These are phyloP conservation scores for Pao palembangensis DNA, from an alignment of 2,113 vertebrate species.

Conservation along the genomic window DNA sequence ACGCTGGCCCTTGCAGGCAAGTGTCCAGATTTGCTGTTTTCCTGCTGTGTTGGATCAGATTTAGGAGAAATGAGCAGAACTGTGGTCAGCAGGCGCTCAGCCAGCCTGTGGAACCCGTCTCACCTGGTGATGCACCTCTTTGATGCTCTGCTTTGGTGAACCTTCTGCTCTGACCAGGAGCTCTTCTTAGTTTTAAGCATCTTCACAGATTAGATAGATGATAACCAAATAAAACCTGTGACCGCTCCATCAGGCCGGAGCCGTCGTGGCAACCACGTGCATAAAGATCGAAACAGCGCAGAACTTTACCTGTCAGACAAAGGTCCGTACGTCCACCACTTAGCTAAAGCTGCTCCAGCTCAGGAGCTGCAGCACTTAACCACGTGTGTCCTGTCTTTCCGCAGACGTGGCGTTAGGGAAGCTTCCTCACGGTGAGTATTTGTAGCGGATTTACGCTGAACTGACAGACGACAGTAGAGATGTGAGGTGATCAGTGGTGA, in stretches of 20 bases:
- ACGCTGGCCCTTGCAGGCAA: constrained; percentile 89
- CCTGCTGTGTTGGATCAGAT: neutral
- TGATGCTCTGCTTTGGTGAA: too few relatives aligned
- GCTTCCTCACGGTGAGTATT: constrained; percentile 83
- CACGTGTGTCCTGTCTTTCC: constrained; percentile 65
- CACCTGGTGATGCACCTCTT: too few relatives aligned
- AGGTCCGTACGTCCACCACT: constrained; percentile 72
- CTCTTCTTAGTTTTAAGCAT: neutral
- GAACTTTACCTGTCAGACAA: constrained; percentile 87
- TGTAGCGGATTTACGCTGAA: neutral
- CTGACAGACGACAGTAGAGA: neutral
- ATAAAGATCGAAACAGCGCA: constrained; percentile 88
- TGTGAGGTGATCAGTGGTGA: too few relatives aligned
- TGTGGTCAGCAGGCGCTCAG: too few relatives aligned
- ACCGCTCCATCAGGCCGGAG: constrained; percentile 79
- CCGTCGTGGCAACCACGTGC: constrained; percentile 83
- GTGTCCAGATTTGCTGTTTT: constrained; percentile 21
- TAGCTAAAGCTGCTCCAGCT: neutral
- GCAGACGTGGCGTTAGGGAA: constrained; percentile 85
- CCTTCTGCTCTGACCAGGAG: too few relatives aligned
- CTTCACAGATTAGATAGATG: neutral
- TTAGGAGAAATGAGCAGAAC: too few relatives aligned
- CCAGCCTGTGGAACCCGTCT: too few relatives aligned
- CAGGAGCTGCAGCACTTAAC: constrained; percentile 6
- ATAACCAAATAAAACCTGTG: neutral